Evolutionary conservation across 2,888 invertebrate genomes (phyloP), one percentile per base, ranked within the genome.

Genomic region (Plagiodera versicolora): DNA sequence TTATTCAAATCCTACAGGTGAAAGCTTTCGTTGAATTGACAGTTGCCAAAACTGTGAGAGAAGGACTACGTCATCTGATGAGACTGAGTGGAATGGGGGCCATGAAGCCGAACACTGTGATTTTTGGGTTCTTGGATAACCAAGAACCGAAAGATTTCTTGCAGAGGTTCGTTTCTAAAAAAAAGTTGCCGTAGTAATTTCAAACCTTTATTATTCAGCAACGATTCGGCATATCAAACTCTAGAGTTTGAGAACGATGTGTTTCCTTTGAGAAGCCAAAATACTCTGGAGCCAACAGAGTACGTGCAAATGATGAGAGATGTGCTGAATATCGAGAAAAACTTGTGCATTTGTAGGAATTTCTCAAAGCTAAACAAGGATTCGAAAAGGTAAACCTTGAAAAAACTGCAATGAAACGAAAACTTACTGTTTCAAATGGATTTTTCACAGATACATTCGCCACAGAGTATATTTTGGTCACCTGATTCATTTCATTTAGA

Each of bases 61-160:
- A 92, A 70, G 99, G 99, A 1, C 86, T 98, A 46, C 93, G 94
- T 61, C 98, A 99, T 81, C 83, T 99, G 66, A 88, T 94, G 51
- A 85, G 97, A 28, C 82, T 98, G 61, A 90, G 95, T 0, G 99
- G 99, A 2, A 88, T 99, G 76, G 99, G 99, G 0, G 99, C 98
- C 11, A 98, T 99, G 98, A 98, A 98, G 79, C 98, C 98, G 0
- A 99, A 99, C 77, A 98, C 98, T 0, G 94, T 98, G 60, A 86
- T 98, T 32, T 82, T 99, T 48, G 98, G 98, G 16, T 99, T 97
- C 82, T 87, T 94, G 67, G 98, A 98, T 54, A 84, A 87, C 9
- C 64, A 72, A 76, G 84, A 87, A 19, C 90, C 92, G 0, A 81
- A 82, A 39, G 94, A 97, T 77, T 94, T 94, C 80, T 90, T 96